Percentiles rank a stretch among this genome's conserved stretches.
These are phyloP conservation scores for Grus americana DNA, from an alignment of 2,113 vertebrate genomes.

Conservation along the genomic window DNA sequence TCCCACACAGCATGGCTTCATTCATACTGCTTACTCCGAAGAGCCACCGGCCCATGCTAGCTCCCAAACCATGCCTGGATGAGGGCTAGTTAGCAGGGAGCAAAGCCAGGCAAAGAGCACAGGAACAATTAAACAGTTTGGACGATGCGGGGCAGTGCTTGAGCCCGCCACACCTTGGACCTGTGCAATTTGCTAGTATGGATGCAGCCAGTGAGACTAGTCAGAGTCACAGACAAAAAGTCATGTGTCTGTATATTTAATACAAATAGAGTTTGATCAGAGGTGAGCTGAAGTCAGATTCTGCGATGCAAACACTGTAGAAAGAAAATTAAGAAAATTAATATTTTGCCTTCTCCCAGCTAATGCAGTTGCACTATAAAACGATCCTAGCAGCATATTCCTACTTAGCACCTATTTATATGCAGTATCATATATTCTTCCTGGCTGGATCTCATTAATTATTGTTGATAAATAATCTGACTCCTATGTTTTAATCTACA, in stretches of 20 bases:
- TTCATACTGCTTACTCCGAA: neutral
- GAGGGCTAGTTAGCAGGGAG: neutral
- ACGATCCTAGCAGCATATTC: neutral
- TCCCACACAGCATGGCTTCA: neutral
- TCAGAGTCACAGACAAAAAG: neutral
- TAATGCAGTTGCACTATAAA: neutral
- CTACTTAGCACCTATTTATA: neutral
- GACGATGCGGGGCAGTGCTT: no score
- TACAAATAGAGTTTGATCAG: neutral
- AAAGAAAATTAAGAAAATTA: neutral
- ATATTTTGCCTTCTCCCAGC: neutral
- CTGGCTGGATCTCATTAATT: neutral
- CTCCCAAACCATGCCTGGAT: neutral
- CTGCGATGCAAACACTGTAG: fast-evolving
- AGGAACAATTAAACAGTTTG: neutral
- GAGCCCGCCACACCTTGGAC: neutral
- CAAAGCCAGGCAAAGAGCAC: neutral
- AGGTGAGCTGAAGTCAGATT: neutral
- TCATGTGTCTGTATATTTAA: neutral
- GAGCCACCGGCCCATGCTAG: neutral
- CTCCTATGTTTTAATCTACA: neutral
- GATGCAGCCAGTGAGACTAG: neutral
- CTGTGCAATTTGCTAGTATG: neutral
- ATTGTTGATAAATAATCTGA: neutral
- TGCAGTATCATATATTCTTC: neutral